Percentiles rank a stretch among this genome's conserved stretches.
These are phyloP conservation scores for Antheraea yamamai DNA, from an alignment of 2,888 invertebrate genomes.

Conservation along the genomic window DNA sequence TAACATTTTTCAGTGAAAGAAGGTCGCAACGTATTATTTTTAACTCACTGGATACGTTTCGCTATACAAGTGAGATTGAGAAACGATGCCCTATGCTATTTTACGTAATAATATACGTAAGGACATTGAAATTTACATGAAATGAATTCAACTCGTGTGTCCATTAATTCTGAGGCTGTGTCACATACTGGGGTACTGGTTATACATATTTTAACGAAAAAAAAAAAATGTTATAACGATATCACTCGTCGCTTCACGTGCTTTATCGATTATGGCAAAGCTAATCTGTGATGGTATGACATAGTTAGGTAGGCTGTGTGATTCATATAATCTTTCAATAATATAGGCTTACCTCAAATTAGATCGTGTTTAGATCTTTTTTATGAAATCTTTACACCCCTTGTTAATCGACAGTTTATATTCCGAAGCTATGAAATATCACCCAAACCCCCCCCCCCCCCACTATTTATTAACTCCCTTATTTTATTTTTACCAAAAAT, in stretches of 20 bases:
- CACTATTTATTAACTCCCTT: slow-evolving; percentile 43
- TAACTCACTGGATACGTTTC: too few species aligned
- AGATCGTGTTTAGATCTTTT: slow-evolving; percentile 3
- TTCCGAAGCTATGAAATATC: not conserved
- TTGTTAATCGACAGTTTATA: not conserved
- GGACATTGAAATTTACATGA: not conserved
- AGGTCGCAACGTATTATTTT: not conserved
- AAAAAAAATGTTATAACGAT: not conserved
- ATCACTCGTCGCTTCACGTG: slow-evolving; percentile 51
- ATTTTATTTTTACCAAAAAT: slow-evolving; percentile 57
- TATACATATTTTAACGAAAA: not conserved
- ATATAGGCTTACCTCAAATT: slow-evolving; percentile 10
- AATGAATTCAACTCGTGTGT: not conserved
- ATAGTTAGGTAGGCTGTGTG: slow-evolving; percentile 72
- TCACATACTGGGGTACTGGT: not conserved
- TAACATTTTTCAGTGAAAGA: not conserved
- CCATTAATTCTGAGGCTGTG: slow-evolving; percentile 4
- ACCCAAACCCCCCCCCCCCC: not conserved
- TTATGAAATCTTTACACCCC: not conserved
- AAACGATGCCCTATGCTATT: not conserved
- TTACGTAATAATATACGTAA: not conserved
- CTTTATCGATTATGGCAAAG: slow-evolving; percentile 67
- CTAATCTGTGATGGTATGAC: slow-evolving; percentile 79
- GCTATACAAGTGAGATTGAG: not conserved
- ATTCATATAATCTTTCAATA: slow-evolving; percentile 16